Percentiles rank a stretch among this genome's conserved stretches.
Conservation (phyloP, 37 sponge, comb jelly and placozoan genomes). For the Ephydatia muelleri region DNA sequence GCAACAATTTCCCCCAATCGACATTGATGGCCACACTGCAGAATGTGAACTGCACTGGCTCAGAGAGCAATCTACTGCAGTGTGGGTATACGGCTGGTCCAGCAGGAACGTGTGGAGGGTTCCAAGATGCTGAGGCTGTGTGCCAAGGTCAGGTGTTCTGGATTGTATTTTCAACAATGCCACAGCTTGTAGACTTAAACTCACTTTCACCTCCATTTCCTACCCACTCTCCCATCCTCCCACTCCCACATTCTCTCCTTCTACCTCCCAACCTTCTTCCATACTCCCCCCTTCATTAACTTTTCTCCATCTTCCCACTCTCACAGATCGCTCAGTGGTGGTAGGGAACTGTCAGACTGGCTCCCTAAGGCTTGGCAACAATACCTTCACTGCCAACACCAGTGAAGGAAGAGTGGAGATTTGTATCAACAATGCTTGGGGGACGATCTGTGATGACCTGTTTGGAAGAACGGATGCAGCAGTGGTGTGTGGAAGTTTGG, state of each 20-base stretch:
- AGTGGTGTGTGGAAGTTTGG: conserved; percentile 41
- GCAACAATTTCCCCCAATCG: neutral
- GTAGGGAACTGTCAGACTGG: conserved; percentile 16
- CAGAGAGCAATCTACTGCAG: conserved; percentile 16
- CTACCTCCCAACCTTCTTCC: neutral
- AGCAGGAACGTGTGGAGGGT: neutral
- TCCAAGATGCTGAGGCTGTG: conserved; percentile 29
- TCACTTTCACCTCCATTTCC: neutral
- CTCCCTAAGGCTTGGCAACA: conserved; percentile 18
- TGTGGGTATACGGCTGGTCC: neutral
- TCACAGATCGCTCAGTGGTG: neutral
- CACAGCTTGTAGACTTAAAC: neutral
- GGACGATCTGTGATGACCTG: conserved; percentile 36
- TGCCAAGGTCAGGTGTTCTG: conserved; percentile 18
- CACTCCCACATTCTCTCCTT: neutral
- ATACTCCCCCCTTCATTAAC: neutral
- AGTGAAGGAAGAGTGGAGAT: conserved; percentile 49
- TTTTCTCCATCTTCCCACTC: neutral
- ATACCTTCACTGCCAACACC: neutral
- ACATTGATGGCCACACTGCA: neutral
- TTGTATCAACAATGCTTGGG: conserved; percentile 55
- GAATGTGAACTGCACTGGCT: conserved; percentile 31
- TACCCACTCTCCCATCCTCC: neutral
- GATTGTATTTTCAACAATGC: neutral
- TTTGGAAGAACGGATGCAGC: conserved; percentile 29